Evolutionary conservation across 37 sponge, comb jelly and placozoan species (phyloP), one percentile per base, ranked within the genome.

Genomic region (Oopsacas minuta): DNA sequence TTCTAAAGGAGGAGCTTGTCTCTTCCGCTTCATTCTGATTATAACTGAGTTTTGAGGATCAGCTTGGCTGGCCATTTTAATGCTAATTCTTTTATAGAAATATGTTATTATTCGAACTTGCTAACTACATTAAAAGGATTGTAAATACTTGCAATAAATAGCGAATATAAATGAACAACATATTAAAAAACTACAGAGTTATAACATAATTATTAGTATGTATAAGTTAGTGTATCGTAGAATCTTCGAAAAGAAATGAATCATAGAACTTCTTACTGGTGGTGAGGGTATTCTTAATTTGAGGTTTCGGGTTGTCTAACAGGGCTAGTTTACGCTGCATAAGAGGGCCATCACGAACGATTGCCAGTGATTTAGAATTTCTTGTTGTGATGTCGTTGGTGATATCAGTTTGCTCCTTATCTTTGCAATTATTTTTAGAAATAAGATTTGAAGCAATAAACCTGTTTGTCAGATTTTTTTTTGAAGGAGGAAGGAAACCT

Each of bases 21-120:
- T 61, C 75, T 61, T 61, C 30, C 75, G 7, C 75, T 61, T 61
- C 75, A 61, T 61, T 61, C 75, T 3, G 75, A 61, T 61, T 7
- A 61, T 10, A n/a, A 61, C 49, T 42, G 75, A n/a, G 20, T 25
- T 61, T 25, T 61, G 75, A 34, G 75, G 22, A 10, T 10, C 30
- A 61, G 20, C 28, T 61, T 46, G 51, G 17, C 17, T 22, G 51
- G 51, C 51, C 51, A 46, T 46, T 46, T 46, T 46, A 46, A 12
- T 22, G 51, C 51, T 46, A 46, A n/a, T n/a, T n/a, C n/a, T n/a
- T n/a, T n/a, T n/a, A n/a, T n/a, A n/a, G n/a, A n/a, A n/a, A n/a
- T n/a, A n/a, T n/a, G n/a, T n/a, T n/a, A n/a, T n/a, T n/a, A n/a
- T n/a, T n/a, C n/a, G n/a, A n/a, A n/a, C n/a, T n/a, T n/a, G n/a